phyloP scores from a whole-genome alignment of 2,888 invertebrate genomes.

The Sinelater perroti region DNA sequence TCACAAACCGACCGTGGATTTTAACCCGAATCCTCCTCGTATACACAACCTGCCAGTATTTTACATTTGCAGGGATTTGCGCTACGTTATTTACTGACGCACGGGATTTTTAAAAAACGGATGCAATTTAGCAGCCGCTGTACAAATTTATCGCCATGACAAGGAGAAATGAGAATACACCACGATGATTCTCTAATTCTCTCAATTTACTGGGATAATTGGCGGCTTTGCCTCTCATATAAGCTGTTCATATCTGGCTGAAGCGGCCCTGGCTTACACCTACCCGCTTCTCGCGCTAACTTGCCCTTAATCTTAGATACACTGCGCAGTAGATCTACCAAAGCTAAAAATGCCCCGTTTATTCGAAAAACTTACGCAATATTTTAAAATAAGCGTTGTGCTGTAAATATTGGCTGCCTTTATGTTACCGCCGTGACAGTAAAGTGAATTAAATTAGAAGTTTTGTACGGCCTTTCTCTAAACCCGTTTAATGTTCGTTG shows the following conservation, averaged over 20 bases:
- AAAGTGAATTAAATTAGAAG: too few relatives aligned
- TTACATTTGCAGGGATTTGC: too few relatives aligned
- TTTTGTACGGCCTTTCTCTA: too few relatives aligned
- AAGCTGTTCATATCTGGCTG: slow-evolving; percentile 43
- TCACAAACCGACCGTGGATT: too few relatives aligned
- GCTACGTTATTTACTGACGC: too few relatives aligned
- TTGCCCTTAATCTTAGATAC: slow-evolving; percentile 13
- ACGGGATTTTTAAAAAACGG: not conserved
- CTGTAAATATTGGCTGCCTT: too few relatives aligned
- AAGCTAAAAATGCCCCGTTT: not conserved
- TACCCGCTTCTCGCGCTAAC: slow-evolving; percentile 26
- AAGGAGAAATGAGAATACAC: slow-evolving; percentile 30
- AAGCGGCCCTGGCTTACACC: slow-evolving; percentile 37
- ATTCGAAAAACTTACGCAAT: not conserved
- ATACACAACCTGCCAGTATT: too few relatives aligned
- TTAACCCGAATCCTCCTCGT: too few relatives aligned
- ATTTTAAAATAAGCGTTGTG: too few relatives aligned
- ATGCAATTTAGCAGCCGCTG: not conserved
- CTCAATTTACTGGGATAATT: slow-evolving; percentile 49
- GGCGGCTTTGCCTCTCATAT: slow-evolving; percentile 45
- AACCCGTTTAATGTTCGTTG: too few relatives aligned
- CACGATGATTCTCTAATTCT: slow-evolving; percentile 45
- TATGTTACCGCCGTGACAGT: too few relatives aligned
- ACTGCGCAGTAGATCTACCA: slow-evolving; percentile 3
- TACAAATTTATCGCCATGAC: slow-evolving; percentile 25